Evolutionary conservation across 2,113 vertebrate species (phyloP), one percentile per base, ranked within the genome.

Genomic region (Chionomys nivalis): DNA sequence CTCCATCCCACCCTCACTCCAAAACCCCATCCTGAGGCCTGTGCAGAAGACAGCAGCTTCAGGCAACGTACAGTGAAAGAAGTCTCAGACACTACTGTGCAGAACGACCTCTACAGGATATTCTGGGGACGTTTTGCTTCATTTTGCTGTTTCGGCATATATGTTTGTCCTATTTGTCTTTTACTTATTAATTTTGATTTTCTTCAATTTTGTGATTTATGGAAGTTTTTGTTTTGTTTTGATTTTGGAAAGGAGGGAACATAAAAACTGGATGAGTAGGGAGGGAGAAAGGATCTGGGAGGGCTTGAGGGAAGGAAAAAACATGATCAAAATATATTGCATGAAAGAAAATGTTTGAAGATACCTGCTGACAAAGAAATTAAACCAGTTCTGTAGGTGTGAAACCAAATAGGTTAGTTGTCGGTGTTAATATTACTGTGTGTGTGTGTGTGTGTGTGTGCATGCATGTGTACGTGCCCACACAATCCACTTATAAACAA

Each of bases 1-100:
- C 91, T 49, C 49, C 81, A 63, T 96, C 96, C 98, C 68, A 55
- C 63, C 44, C 86, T 95, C 94, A 88, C 88, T 94, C 94, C 96
- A 79, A 96, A 98, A 97, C 90, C 39, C 33, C 93, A 87, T 94
- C 33, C 42, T 36, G 79, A 83, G 17, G 28, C 10, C 0, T 47
- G 28, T n/a, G 19, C 33, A 65, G 55, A 21, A 36, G 31, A 83
- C 63, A 23, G 65, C 61, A 6, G 72, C 55, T 86, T 70, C 68
- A 33, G 31, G 17, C 55, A 61, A 23, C 49, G 88, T 78, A 87
- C 19, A 55, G 44, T 14, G 44, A 91, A 86, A 42, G 33, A 96
- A 42, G 72, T 93, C 13, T 96, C 55, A 83, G 24, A 55, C 11
- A 58, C 3, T 21, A 8, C 23, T 39, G 31, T n/a, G 4, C n/a